Evolutionary conservation across 2,113 vertebrate genomes (phyloP), one percentile per base, ranked within the genome.

Genomic region (Petrocephalus zakoni): DNA sequence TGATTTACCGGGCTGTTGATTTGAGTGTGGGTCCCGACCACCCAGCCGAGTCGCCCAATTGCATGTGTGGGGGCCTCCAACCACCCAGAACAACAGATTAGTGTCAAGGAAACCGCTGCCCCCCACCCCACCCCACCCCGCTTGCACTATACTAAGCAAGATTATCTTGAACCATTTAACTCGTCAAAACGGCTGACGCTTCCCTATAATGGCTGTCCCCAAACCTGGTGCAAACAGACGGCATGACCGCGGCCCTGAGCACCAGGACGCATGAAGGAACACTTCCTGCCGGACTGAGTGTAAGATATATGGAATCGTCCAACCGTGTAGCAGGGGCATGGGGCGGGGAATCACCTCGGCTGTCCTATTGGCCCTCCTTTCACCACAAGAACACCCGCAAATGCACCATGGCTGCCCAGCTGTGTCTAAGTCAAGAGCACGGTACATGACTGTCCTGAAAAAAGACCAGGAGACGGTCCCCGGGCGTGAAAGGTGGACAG

Each of bases 241-340:
- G 25, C 13, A 29, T n/a, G 21, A 47, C 22, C 13, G 21, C 37
- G 15, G 42, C 21, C 78, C 78, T 21, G 17, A 22, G 78, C 37
- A 47, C 78, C 17, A 21, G 1, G 78, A 82, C 6, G 15, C 22
- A 37, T 37, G 37, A 21, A 1, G 21, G 56, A 2, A n/a, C 7
- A 87, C 68, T 87, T 89, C 72, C 42, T 75, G 75, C 42, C 29
- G 52, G 46, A 29, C 49, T 84, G 49, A 47, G 72, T 58, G 86
- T 47, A 52, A 58, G 91, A 89, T n/a, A 91, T 89, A 87, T 89
- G 90, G 91, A 91, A 91, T 90, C 89, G 89, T 87, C 89, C 90
- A 84, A 90, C 64, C 85, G 37, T 88, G 84, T 84, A 37, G 87
- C 88, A 88, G 84, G 86, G 86, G 88, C 34, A 49, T 42, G 75